phyloP scores from a whole-genome alignment of 2,888 invertebrate genomes.

The Pterobdella sp. region DNA sequence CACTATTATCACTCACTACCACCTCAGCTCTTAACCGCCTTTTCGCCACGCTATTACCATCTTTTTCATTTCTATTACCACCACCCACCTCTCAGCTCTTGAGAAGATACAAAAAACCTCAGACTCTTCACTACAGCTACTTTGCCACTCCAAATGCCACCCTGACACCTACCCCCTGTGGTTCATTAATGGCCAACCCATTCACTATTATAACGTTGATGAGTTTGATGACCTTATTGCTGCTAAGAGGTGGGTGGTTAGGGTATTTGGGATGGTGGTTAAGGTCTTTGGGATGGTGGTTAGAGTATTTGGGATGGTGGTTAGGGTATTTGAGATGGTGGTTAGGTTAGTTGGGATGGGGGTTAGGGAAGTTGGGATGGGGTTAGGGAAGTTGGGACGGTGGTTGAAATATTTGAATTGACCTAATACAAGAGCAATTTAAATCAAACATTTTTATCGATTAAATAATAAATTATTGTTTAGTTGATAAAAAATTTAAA shows the following conservation, averaged over 20 bases:
- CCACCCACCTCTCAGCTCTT: not conserved
- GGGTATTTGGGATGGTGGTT: not conserved
- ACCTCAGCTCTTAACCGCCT: not conserved
- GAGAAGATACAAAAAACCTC: not conserved
- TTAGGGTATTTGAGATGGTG: not conserved
- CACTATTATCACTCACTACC: not conserved
- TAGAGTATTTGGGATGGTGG: not conserved
- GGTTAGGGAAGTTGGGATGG: not conserved
- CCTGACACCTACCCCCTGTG: not conserved
- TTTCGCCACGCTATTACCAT: not conserved
- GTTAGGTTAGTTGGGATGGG: not conserved
- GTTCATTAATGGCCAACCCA: not conserved
- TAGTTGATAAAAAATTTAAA: too few species aligned
- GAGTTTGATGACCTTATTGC: not conserved
- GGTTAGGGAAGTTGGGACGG: not conserved
- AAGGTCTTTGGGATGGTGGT: not conserved
- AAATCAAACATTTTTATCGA: too few species aligned
- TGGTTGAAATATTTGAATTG: not conserved
- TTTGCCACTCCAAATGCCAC: not conserved
- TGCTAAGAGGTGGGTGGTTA: not conserved
- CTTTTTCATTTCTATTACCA: too few species aligned
- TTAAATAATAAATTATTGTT: too few species aligned
- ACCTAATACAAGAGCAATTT: too few species aligned
- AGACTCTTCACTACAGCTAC: not conserved
- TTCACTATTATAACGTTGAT: not conserved